Conservation (phyloP, 2,888 invertebrate genomes). For the Scaptomyza caliginosa region DNA sequence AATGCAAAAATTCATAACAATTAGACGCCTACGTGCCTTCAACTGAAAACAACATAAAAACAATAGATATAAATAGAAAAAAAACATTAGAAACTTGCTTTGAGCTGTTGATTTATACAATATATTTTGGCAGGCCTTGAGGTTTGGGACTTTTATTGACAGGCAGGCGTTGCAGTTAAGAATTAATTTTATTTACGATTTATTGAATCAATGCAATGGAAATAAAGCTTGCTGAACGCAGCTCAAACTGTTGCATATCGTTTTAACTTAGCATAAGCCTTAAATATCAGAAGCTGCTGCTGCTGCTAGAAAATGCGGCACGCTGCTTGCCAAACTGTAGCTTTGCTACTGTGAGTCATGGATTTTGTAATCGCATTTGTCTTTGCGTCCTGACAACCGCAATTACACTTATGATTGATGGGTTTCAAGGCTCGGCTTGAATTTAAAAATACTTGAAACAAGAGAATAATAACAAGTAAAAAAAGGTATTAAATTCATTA, state of each 20-base stretch:
- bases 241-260: constrained; percentile 12
- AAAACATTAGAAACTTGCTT: constrained; percentile 16
- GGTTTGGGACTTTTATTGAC: constrained; percentile 43
- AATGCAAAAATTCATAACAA: constrained; percentile 60
- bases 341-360: constrained; percentile 1
- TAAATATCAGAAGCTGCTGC: constrained; percentile 37
- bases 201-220: constrained; percentile 32
- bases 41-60: background rate
- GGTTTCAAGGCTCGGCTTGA: background rate
- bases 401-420: constrained; percentile 6
- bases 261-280: constrained; percentile 34
- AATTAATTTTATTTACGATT: constrained; percentile 46
- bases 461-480: no score
- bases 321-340: constrained; percentile 25
- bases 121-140: constrained; percentile 46
- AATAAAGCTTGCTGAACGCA: constrained; percentile 25
- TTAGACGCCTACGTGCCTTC: constrained; percentile 70
- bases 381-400: background rate
- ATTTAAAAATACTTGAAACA: background rate
- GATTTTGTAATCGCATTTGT: background rate
- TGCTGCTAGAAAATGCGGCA: constrained; percentile 9
- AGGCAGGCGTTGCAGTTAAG: constrained; percentile 22
- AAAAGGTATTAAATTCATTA: background rate
- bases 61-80: no score
- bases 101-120: constrained; percentile 31